phyloP scores from a whole-genome alignment of 2,888 invertebrate genomes.

The Coremacera marginata region DNA sequence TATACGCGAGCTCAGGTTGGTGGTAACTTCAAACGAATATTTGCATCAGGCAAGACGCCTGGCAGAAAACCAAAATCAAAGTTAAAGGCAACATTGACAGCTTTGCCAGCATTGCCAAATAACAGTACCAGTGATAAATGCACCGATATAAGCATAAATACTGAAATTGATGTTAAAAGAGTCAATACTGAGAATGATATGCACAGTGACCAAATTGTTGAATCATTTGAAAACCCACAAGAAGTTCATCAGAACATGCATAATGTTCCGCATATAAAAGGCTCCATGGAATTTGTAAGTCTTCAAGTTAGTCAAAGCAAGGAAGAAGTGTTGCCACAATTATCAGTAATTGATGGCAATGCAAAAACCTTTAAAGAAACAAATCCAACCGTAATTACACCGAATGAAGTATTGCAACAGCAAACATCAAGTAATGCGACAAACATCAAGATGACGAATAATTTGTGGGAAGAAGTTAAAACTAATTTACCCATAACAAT shows the following conservation, averaged over 20 bases:
- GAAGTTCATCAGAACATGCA: neutral
- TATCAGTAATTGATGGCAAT: constrained; percentile 35
- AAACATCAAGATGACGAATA: constrained; percentile 19
- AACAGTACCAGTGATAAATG: constrained; percentile 1
- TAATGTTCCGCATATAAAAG: neutral
- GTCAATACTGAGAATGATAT: neutral
- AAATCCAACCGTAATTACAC: constrained; percentile 46
- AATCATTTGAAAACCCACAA: neutral
- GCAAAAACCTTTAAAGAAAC: constrained; percentile 26
- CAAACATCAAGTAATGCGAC: constrained; percentile 27
- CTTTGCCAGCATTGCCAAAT: constrained; percentile 11
- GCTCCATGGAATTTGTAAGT: neutral
- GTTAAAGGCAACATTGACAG: constrained; percentile 29
- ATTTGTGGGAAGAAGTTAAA: neutral
- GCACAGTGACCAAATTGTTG: neutral
- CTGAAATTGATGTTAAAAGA: neutral
- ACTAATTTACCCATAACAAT: neutral
- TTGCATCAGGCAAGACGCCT: constrained; percentile 53
- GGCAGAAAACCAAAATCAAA: constrained; percentile 63
- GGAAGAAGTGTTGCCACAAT: neutral
- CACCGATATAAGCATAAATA: neutral
- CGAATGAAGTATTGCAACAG: constrained; percentile 45
- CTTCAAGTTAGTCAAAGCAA: neutral
- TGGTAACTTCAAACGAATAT: constrained; percentile 59
- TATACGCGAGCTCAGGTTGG: constrained; percentile 66